Conservation (phyloP, 2,888 invertebrate species). For the Dendrolimus houi region DNA sequence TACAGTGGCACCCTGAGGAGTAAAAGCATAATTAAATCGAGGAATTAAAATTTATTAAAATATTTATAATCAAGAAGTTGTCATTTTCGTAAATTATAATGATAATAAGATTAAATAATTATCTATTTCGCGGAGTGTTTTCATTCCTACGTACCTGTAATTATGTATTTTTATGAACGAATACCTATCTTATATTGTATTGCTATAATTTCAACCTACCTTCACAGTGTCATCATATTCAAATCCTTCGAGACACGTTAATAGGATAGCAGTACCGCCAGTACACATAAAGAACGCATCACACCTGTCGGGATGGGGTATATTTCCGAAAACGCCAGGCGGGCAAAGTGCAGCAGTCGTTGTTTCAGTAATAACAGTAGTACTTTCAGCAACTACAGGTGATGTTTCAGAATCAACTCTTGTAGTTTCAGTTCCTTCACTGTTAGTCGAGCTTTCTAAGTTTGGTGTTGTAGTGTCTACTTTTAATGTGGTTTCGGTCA, state of each 20-base stretch:
- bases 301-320: conserved; percentile 24
- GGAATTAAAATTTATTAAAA: too few relatives aligned
- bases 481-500: not conserved
- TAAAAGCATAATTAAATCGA: too few relatives aligned
- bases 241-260: conserved; percentile 18
- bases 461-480: not conserved
- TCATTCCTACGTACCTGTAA: too few relatives aligned
- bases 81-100: not conserved
- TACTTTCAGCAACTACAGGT: not conserved
- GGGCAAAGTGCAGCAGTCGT: conserved; percentile 14
- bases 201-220: conserved; percentile 3
- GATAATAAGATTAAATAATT: not conserved
- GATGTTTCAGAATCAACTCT: not conserved
- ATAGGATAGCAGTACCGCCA: conserved; percentile 14
- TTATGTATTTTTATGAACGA: too few relatives aligned
- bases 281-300: conserved; percentile 26
- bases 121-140: too few relatives aligned
- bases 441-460: not conserved
- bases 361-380: not conserved
- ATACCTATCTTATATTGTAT: too few relatives aligned
- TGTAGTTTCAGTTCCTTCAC: not conserved
- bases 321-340: conserved; percentile 18
- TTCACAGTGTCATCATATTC: conserved; percentile 21
- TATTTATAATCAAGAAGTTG: not conserved
- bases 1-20: conserved; percentile 8